Evolutionary conservation across 1,140 invertebrate genomes (phyloP), one percentile per base, ranked within the genome.

Genomic region (Bradynema listronoti): DNA sequence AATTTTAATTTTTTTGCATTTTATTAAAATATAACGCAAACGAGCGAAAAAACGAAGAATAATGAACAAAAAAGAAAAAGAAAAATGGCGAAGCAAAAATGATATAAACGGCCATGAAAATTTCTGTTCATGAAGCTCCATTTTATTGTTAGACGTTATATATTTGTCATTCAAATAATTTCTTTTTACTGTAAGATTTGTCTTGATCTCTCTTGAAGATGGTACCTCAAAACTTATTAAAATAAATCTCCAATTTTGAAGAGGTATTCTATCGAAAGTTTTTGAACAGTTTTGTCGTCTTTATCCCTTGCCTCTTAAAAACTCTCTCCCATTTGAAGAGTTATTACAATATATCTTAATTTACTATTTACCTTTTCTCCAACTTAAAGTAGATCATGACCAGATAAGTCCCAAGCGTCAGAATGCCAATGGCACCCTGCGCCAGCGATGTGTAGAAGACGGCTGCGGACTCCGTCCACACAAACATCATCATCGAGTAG

Each of bases 401-500:
- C 11, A 65, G 14, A 47, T 65, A 65, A 16, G 47, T 63, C n/a
- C 45, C 33, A 34, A 65, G 65, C 19, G 61, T 47, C 14, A 63
- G 62, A 30, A 63, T 33, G 4, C 47, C 42, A 27, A 63, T 63
- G 14, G 30, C 32, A 42, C 19, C 64, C 52, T 66, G 64, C 29
- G 4, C 19, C 27, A 29, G 27, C 22, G 65, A 27, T 22, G 42
- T 51, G n/a, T 42, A 50, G 6, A 32, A 22, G 25, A 50, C 65
- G 22, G 65, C 49, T 16, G 66, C 45, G 6, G 29, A 32, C 5
- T 49, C 45, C 4, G 64, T 54, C 66, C 66, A 66, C 19, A 47
- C 54, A 50, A 66, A 66, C 56, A 66, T 69, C 60, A 66, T 47
- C 64, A 66, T 66, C 27, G 64, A 34, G 14, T 59, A 58, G 24